Conservation (phyloP, 2,113 vertebrate species). For the Conger conger region DNA sequence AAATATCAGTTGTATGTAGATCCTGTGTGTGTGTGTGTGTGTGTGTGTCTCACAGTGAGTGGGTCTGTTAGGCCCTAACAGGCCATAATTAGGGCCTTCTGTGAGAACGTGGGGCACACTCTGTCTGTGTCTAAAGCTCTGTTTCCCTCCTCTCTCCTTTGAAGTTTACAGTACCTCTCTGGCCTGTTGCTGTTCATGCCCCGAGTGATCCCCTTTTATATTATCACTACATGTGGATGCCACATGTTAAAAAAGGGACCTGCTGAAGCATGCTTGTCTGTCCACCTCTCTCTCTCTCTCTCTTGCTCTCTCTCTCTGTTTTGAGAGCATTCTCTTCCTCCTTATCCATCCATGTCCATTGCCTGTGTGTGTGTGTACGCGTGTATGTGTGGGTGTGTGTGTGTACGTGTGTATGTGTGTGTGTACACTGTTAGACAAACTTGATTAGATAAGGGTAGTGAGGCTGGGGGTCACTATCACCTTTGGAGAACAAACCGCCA, state of each 20-base stretch:
- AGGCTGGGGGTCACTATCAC: background rate
- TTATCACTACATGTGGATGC: background rate
- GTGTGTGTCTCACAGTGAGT: background rate
- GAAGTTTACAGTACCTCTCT: background rate
- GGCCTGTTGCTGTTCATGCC: background rate
- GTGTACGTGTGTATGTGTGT: background rate
- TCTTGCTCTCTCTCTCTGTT: too few relatives aligned
- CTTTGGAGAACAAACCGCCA: too few relatives aligned
- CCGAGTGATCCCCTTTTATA: background rate
- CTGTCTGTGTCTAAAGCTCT: background rate
- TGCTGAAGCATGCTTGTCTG: background rate
- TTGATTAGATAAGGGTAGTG: background rate
- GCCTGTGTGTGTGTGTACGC: background rate
- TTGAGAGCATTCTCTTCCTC: too few relatives aligned
- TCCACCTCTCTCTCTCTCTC: too few relatives aligned
- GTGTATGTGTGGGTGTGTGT: background rate
- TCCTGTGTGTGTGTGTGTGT: background rate
- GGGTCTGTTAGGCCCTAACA: background rate
- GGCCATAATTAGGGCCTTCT: background rate
- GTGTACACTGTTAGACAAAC: background rate
- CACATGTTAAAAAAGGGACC: background rate
- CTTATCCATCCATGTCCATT: background rate
- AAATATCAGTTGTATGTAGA: background rate
- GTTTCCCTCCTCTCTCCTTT: background rate
- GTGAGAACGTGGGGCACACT: background rate